Evolutionary conservation across 2,113 vertebrate genomes (phyloP).

Genomic region (Ammospiza caudacuta): DNA sequence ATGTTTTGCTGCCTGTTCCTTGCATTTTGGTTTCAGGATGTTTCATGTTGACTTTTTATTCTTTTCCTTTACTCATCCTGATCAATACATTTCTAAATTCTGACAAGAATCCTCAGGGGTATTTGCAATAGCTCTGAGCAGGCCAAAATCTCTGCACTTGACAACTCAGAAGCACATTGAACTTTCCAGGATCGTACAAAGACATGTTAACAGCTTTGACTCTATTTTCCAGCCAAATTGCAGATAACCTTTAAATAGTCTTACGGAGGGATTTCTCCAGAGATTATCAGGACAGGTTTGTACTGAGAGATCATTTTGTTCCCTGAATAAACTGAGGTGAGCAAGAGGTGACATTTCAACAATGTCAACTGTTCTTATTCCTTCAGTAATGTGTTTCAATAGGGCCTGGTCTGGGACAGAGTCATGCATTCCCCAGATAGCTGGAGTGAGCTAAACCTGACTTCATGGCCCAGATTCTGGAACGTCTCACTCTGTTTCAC

Average conservation of each 20-base stretch:
- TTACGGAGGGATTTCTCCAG: constrained; percentile 34
- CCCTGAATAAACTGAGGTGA: constrained; percentile 48
- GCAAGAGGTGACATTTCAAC: constrained; percentile 33
- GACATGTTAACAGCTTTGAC: constrained; percentile 26
- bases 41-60: constrained; percentile 30
- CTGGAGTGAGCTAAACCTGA: neutral
- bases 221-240: constrained; percentile 50
- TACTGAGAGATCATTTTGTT: constrained; percentile 44
- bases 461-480: neutral
- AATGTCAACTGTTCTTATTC: constrained; percentile 1
- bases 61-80: constrained; percentile 16
- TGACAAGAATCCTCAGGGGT: constrained; percentile 40
- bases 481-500: neutral
- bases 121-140: constrained; percentile 11
- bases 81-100: constrained; percentile 53
- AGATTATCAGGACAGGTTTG: constrained; percentile 29
- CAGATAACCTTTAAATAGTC: constrained; percentile 59
- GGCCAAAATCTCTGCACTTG: constrained; percentile 28
- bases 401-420: neutral
- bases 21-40: neutral
- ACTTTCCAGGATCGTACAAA: constrained; percentile 12
- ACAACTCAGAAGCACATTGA: constrained; percentile 30
- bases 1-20: neutral
- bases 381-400: neutral
- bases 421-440: neutral